Base-by-base conservation (phyloP, 1,140 invertebrate genomes). In the Psilanteris sp. region DNA sequence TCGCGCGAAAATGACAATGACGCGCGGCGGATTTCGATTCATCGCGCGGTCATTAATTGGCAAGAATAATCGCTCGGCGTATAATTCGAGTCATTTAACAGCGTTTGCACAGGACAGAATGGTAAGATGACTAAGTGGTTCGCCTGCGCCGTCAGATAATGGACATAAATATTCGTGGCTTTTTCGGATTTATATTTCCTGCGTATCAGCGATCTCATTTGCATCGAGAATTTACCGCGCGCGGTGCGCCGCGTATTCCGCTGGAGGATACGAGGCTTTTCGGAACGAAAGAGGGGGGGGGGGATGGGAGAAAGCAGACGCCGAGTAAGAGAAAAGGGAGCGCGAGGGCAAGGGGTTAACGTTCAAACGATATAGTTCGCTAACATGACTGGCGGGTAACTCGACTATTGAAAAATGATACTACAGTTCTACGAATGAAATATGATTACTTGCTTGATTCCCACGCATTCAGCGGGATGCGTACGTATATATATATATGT, bases 101-200 rank as follows among this genome's bases (percentile, higher is more conserved):
- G 31, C 22, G 70, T 32, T 61, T 66, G 71, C 61, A 61, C 36
- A 54, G 8, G 71, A 67, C 61, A 29, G 61, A 67, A 67, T 14
- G 36, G 48, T 68, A 46, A 68, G 72, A 68, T 75, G 72, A 68
- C 55, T 78, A 72, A 73, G 68, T 64, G 68, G 62, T 78, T 71
- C 59, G 57, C 22, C n/a, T n/a, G 62, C 31, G 73, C 48, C 67
- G 74, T 80, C 77, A 83, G 82, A 86, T 88, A 85, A 85, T 82
- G 78, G 80, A 78, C 82, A 87, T 88, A 87, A 88, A 87, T 88
- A 87, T 85, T 74, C 71, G 59, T 22, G 76, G 78, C 77, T 86
- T 83, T 86, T 86, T 83, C 77, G 81, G 81, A 88, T 87, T 86
- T 87, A 88, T 87, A 87, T 85, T 84, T 86, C 77, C 75, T 77